Evolutionary conservation across 2,888 invertebrate species (phyloP), one percentile per base, ranked within the genome.

Genomic region (Dioctria linearis): DNA sequence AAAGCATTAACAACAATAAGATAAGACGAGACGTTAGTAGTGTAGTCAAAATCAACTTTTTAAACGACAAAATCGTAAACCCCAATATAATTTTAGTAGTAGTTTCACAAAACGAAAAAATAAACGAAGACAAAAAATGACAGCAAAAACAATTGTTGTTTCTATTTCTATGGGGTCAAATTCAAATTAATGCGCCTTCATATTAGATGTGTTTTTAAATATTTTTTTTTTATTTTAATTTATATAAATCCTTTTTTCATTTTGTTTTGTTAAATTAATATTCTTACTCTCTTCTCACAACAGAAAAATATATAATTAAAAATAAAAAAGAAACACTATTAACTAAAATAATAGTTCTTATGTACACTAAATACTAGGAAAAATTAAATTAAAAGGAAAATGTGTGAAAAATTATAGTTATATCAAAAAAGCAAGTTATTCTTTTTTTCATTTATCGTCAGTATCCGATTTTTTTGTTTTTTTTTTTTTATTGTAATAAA

Each of bases 281-380:
- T 25, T 25, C 25, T 25, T 25, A 25, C 25, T 25, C 8, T 66
- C 42, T 40, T 76, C 46, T 76, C 76, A 76, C 76, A 76, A 76
- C 76, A 76, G 76, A 46, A 76, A 61, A 63, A 63, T 73, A 61
- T 76, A 66, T 66, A 76, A 76, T 76, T 63, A 76, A 76, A 63
- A 76, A 39, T 76, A 37, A 11, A 46, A 61, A 76, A 76, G 63
- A 76, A 76, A 63, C 25, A 25, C 76, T 76, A 76, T 76, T 57
- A 63, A 63, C 76, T 76, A 76, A 25, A 25, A 25, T 61, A 63
- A 76, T 76, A 76, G 63, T 63, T 75, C 76, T 76, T 76, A 76
- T 76, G 13, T 76, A 76, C 75, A 75, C 51, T 61, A 5, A 76
- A 76, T 61, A 75, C 39, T 61, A 5, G 63, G 61, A 76, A 76